Conservation (phyloP, 2,888 invertebrate genomes). For the Pseudoips prasinana region DNA sequence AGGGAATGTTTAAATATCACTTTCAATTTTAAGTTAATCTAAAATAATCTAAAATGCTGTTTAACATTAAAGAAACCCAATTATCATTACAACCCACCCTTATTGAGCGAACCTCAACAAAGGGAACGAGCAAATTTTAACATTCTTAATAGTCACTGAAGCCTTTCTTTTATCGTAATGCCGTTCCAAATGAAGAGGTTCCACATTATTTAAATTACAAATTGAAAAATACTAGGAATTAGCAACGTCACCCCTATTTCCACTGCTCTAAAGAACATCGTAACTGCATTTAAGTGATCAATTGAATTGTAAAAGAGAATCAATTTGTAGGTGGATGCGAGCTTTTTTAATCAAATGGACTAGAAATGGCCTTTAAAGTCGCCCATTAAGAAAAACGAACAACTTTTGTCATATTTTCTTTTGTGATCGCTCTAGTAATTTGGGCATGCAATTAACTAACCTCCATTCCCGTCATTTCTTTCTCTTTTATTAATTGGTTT, state of each 20-base stretch:
- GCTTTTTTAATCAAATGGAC: conserved; percentile 74
- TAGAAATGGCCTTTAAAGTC: conserved; percentile 66
- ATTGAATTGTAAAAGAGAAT: conserved; percentile 62
- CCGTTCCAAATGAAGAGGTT: conserved; percentile 64
- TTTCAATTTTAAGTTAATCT: too few relatives aligned
- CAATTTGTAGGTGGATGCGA: conserved; percentile 65
- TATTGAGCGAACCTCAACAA: too few relatives aligned
- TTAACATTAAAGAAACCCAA: too few relatives aligned
- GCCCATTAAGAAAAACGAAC: conserved; percentile 72
- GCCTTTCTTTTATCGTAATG: conserved; percentile 66
- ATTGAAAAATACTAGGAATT: conserved; percentile 22
- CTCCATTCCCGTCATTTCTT: conserved; percentile 27
- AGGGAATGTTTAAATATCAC: too few relatives aligned
- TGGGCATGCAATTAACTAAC: conserved; percentile 58
- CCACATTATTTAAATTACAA: conserved; percentile 42
- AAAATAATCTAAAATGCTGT: too few relatives aligned
- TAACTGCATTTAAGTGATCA: conserved; percentile 30
- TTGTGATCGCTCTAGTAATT: conserved; percentile 56
- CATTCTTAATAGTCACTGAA: conserved; percentile 57
- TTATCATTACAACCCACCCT: too few relatives aligned
- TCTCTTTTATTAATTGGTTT: conserved; percentile 31
- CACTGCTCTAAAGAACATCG: conserved; percentile 29
- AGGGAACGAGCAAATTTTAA: too few relatives aligned
- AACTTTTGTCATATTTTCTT: conserved; percentile 76
- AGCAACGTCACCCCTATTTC: conserved; percentile 25